phyloP scores from a whole-genome alignment of 2,113 vertebrate species.

The Dasyprocta punctata region DNA sequence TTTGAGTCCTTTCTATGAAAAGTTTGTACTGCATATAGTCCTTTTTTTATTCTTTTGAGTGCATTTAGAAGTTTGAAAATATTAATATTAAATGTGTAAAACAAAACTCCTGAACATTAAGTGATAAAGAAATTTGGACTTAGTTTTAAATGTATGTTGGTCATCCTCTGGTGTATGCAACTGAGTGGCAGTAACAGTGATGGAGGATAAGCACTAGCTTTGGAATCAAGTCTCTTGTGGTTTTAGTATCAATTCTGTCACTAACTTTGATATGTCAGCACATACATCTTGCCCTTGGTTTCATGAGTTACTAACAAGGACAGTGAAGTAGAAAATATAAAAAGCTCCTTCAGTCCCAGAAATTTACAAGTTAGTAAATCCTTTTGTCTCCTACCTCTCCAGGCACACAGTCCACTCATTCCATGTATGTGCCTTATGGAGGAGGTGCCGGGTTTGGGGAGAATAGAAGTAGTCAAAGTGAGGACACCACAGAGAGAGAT shows the following conservation, averaged over 20 bases:
- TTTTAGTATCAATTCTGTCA: background rate
- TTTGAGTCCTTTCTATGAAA: background rate
- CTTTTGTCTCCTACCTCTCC: background rate
- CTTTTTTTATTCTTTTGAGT: background rate
- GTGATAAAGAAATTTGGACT: background rate
- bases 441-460: background rate
- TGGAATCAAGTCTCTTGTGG: background rate
- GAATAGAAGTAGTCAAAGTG: background rate
- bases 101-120: background rate
- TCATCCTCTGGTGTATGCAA: background rate
- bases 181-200: background rate
- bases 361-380: background rate
- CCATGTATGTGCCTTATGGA: accelerated
- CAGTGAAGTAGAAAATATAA: background rate
- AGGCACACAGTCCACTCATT: accelerated
- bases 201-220: background rate
- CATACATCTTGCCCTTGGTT: background rate
- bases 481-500: background rate
- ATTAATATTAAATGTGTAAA: background rate
- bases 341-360: background rate
- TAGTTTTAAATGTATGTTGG: background rate
- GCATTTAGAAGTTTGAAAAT: background rate
- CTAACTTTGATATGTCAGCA: background rate
- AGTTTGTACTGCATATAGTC: background rate
- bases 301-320: background rate